A percentile compares a stretch with the other conserved stretches of the same genome.
Conservation (phyloP, 2,888 invertebrate species). For the Willowsia nigromaculata region DNA sequence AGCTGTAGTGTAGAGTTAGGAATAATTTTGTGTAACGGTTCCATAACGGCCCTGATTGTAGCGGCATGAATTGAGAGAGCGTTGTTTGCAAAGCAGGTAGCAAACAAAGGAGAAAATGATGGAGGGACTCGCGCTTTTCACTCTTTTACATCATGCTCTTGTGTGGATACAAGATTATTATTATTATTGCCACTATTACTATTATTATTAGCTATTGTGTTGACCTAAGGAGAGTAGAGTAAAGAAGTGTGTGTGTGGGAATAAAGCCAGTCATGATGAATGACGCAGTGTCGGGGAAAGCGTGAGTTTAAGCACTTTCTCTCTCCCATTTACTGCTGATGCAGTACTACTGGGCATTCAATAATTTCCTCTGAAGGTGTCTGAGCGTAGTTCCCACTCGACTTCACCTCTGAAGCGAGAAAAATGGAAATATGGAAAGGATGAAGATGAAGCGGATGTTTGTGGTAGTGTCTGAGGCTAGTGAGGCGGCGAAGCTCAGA, state of each 20-base stretch:
- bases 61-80: neutral
- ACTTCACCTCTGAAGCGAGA: neutral
- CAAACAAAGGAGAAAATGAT: neutral
- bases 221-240: conserved; percentile 14
- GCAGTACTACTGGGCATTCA: neutral
- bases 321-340: neutral
- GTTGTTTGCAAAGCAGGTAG: neutral
- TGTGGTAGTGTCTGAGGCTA: neutral
- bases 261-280: conserved; percentile 43
- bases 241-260: conserved; percentile 36
- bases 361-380: neutral
- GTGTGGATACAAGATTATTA: neutral
- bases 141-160: neutral
- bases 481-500: neutral
- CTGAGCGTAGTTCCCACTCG: neutral
- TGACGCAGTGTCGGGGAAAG: neutral
- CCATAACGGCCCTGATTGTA: neutral
- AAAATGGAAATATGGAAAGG: neutral
- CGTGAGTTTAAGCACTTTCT: conserved; percentile 35
- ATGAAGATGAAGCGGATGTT: neutral
- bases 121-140: neutral
- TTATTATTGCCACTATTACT: neutral
- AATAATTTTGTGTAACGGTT: neutral
- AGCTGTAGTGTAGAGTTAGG: neutral
- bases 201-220: conserved; percentile 22